These are phyloP conservation scores for Sphaerophoria taeniata DNA, from an alignment of 2,888 invertebrate species.

Conservation along the genomic window DNA sequence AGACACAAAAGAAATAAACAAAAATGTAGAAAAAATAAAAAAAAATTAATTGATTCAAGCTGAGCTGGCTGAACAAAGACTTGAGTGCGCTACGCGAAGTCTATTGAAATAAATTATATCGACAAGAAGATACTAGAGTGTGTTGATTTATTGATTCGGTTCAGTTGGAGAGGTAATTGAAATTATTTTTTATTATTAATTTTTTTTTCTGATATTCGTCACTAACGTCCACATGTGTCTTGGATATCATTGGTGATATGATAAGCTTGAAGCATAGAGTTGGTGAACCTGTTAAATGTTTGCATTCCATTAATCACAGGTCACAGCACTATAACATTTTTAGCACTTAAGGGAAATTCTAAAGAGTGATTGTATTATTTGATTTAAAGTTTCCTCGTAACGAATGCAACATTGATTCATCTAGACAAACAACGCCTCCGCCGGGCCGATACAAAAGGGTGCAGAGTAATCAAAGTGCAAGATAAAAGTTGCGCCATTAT, in stretches of 20 bases:
- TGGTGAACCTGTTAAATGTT: background rate
- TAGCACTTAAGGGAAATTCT: background rate
- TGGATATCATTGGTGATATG: background rate
- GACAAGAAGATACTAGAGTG: slow-evolving; percentile 46
- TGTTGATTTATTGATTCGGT: slow-evolving; percentile 73
- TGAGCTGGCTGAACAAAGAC: background rate
- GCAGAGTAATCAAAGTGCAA: slow-evolving; percentile 27
- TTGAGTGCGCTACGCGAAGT: slow-evolving; percentile 23
- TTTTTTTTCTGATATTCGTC: slow-evolving; percentile 14
- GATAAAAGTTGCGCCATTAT: slow-evolving; percentile 43
- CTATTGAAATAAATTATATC: slow-evolving; percentile 62
- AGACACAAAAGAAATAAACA: slow-evolving; percentile 41
- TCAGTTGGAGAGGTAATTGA: slow-evolving; percentile 57
- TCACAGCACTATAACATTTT: background rate
- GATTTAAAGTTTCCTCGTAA: slow-evolving; percentile 29
- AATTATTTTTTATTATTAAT: slow-evolving; percentile 16
- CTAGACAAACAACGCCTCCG: background rate
- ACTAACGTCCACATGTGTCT: slow-evolving; percentile 6
- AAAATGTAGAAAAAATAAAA: slow-evolving; percentile 6
- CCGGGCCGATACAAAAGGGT: background rate
- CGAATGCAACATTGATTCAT: slow-evolving; percentile 35
- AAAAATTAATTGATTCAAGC: slow-evolving; percentile 52
- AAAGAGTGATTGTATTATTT: slow-evolving; percentile 30
- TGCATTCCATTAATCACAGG: background rate
- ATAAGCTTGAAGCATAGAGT: background rate